A percentile compares a stretch with the other conserved stretches of the same genome.
Evolutionary conservation across 1,140 invertebrate species (phyloP).

Genomic region (Halesus radiatus): DNA sequence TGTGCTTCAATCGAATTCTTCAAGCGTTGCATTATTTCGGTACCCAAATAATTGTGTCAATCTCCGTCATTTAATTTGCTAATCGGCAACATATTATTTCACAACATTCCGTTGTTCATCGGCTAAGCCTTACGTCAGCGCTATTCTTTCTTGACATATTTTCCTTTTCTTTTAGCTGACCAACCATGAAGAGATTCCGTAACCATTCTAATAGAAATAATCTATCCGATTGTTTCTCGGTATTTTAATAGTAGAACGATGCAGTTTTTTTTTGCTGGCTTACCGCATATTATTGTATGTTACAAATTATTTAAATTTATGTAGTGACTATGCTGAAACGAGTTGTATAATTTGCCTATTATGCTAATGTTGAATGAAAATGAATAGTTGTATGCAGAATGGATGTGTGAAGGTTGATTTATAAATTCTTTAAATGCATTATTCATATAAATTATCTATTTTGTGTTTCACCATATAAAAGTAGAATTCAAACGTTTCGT

Average conservation of each 20-base stretch:
- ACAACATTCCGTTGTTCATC: slow-evolving; percentile 23
- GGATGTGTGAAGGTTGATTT: too few species aligned
- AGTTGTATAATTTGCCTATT: too few species aligned
- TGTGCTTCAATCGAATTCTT: neutral
- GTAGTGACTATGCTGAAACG: too few species aligned
- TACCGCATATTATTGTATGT: neutral
- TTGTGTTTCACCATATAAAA: too few species aligned
- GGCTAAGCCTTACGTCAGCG: neutral
- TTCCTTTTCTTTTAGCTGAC: slow-evolving; percentile 37
- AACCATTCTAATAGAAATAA: slow-evolving; percentile 26
- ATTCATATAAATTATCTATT: too few species aligned
- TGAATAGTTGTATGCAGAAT: too few species aligned
- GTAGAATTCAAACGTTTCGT: too few species aligned
- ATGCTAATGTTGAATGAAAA: too few species aligned
- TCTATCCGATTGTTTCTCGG: neutral
- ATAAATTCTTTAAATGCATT: too few species aligned
- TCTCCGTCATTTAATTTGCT: slow-evolving; percentile 3
- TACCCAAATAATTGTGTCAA: neutral
- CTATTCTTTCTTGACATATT: slow-evolving; percentile 26
- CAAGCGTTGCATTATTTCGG: neutral
- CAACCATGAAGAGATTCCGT: slow-evolving; percentile 44
- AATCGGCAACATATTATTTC: neutral
- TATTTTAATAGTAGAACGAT: neutral
- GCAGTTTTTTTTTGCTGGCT: neutral
- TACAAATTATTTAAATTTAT: too few species aligned